Conservation (phyloP, 2,888 invertebrate species). For the Ganaspis brasiliensis region DNA sequence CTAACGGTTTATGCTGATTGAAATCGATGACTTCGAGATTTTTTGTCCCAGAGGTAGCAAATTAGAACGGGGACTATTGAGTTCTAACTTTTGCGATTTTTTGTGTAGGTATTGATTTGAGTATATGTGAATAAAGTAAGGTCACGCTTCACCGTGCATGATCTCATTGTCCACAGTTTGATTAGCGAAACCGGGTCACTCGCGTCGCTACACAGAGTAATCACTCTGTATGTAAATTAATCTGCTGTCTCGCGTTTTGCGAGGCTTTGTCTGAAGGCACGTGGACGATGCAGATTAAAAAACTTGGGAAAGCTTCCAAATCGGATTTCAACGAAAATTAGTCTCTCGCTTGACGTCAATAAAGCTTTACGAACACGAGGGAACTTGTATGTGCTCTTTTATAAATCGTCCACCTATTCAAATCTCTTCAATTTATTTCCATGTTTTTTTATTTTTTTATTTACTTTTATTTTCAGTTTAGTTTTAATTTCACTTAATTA, state of each 20-base stretch:
- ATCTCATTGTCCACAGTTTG: conserved; percentile 70
- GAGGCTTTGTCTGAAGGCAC: conserved; percentile 18
- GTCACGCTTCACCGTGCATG: conserved; percentile 67
- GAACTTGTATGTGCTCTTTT: not conserved
- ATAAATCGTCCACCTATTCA: too few species aligned
- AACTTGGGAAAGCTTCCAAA: conserved; percentile 41
- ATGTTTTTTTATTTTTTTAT: not conserved
- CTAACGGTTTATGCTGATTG: too few species aligned
- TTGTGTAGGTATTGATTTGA: not conserved
- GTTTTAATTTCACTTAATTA: not conserved
- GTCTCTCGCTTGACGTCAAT: conserved; percentile 36
- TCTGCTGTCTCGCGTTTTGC: conserved; percentile 57
- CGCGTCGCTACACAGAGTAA: conserved; percentile 68
- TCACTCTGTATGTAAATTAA: conserved; percentile 70
- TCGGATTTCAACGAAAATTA: conserved; percentile 36
- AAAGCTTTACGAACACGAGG: not conserved
- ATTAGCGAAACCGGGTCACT: conserved; percentile 73
- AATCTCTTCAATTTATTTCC: too few species aligned
- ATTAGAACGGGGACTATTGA: too few species aligned
- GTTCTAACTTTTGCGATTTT: too few species aligned
- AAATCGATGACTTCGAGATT: too few species aligned
- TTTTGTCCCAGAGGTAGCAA: too few species aligned
- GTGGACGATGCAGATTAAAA: conserved; percentile 28
- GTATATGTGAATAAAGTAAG: conserved; percentile 30
- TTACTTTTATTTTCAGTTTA: not conserved